Base-by-base conservation (phyloP, 1,140 invertebrate species). In the Pectinophora gossypiella region DNA sequence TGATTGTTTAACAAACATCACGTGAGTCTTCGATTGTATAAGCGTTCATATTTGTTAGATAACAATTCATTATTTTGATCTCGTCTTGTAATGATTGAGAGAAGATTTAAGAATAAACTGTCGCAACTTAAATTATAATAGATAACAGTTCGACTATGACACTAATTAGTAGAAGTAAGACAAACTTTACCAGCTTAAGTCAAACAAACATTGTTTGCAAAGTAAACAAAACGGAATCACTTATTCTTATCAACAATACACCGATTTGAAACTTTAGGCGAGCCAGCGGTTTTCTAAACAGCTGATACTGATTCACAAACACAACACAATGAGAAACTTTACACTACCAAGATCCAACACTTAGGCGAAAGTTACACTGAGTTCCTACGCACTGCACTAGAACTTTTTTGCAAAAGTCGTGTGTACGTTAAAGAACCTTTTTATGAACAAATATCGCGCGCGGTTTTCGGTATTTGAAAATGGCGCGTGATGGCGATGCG, bases 351-450 rank as follows among this genome's bases (percentile, higher is more conserved):
- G 36, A 10, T 9, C 21, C 20, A 10, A 42, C 40, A 42, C n/a
- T 5, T 16, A n/a, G n/a, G n/a, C n/a, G n/a, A n/a, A n/a, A n/a
- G n/a, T n/a, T n/a, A n/a, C n/a, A n/a, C n/a, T n/a, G n/a, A n/a
- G n/a, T n/a, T n/a, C n/a, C n/a, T n/a, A n/a, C n/a, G n/a, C n/a
- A n/a, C n/a, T n/a, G n/a, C 50, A 52, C 50, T 23, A 36, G n/a
- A 19, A 44, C 50, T 52, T 52, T 52, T 32, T 54, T 45, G 48
- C 55, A 78, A 85, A 83, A 85, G 81, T 60, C 69, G 63, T 56
- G 68, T 48, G 73, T 21, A 19, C 78, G 72, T 3, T 20, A 44
- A 38, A 38, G 9, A 38, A n/a, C 7, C 3, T 38, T 27, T 18
- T 18, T 19, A 2, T 44, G 68, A 55, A 59, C 16, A 15, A 20